Percentiles rank a stretch among this genome's conserved stretches.
Conservation (phyloP, 2,797 vertebrate genomes). For the Clarias laeviceps region DNA sequence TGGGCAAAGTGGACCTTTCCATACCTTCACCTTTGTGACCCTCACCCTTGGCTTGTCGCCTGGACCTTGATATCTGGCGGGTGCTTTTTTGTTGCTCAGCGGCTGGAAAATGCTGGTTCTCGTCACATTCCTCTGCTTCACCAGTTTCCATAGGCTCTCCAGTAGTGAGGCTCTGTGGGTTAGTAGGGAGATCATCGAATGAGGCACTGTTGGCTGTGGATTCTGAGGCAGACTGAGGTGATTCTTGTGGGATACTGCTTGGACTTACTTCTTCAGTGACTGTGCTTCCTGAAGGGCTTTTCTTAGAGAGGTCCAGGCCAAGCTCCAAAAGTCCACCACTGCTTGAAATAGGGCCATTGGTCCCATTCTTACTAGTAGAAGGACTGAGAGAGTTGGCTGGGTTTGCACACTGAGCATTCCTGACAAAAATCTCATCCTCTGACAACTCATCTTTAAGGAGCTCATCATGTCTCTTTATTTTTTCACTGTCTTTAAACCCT, state of each 20-base stretch:
- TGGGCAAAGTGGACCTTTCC: conserved; percentile 73
- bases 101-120: conserved; percentile 70
- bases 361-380: conserved; percentile 71
- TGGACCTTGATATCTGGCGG: conserved; percentile 76
- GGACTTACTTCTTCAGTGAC: conserved; percentile 81
- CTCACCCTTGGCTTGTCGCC: conserved; percentile 81
- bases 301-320: conserved; percentile 87
- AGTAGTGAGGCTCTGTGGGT: conserved; percentile 67
- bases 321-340: conserved; percentile 80
- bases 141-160: conserved; percentile 83
- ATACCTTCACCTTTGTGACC: conserved; percentile 70
- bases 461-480: conserved; percentile 76
- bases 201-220: conserved; percentile 87
- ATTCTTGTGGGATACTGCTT: conserved; percentile 80
- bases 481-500: conserved; percentile 70
- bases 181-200: conserved; percentile 71
- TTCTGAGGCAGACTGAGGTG: conserved; percentile 80
- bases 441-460: conserved; percentile 80
- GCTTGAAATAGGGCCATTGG: conserved; percentile 68
- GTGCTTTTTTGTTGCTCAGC: conserved; percentile 75
- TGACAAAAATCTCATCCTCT: conserved; percentile 80
- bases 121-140: conserved; percentile 64
- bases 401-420: conserved; percentile 75
- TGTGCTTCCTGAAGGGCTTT: conserved; percentile 81
- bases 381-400: conserved; percentile 72